Percentiles rank a stretch among this genome's conserved stretches.
These are phyloP conservation scores for Nephrocerus scutellatus DNA, from an alignment of 2,888 invertebrate species.

Conservation along the genomic window DNA sequence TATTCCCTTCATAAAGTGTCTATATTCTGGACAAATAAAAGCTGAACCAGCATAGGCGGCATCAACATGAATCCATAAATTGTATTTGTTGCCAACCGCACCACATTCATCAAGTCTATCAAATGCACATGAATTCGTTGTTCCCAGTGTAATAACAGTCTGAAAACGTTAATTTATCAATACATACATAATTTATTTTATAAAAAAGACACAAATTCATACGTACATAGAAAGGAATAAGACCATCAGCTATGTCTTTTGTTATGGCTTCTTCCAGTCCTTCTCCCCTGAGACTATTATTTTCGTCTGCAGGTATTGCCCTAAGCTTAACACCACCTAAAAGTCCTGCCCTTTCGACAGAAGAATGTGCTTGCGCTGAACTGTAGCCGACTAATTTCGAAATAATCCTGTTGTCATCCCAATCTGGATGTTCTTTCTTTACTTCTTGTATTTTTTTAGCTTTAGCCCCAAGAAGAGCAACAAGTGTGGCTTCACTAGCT, in stretches of 20 bases:
- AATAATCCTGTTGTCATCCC: conserved; percentile 65
- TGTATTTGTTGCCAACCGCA: conserved; percentile 68
- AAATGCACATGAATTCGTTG: conserved; percentile 93
- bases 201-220: conserved; percentile 2
- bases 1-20: conserved; percentile 79
- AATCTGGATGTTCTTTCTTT: conserved; percentile 66
- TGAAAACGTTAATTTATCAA: conserved; percentile 37
- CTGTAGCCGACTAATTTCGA: conserved; percentile 79
- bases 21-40: conserved; percentile 94
- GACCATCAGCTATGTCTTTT: conserved; percentile 78
- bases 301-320: conserved; percentile 63
- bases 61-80: conserved; percentile 91
- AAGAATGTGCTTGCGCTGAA: conserved; percentile 87
- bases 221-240: conserved; percentile 94
- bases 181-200: not conserved
- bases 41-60: conserved; percentile 96
- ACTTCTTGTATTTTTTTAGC: conserved; percentile 61
- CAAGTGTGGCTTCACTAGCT: conserved; percentile 89
- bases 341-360: conserved; percentile 87
- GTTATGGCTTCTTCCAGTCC: conserved; percentile 69
- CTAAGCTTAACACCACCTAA: conserved; percentile 79
- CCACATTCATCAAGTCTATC: conserved; percentile 86
- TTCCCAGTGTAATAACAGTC: conserved; percentile 86
- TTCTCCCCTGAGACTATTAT: conserved; percentile 67
- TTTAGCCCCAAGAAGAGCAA: conserved; percentile 86